Base-by-base conservation (phyloP, 2,888 invertebrate genomes). In the Herminia tarsipennalis region DNA sequence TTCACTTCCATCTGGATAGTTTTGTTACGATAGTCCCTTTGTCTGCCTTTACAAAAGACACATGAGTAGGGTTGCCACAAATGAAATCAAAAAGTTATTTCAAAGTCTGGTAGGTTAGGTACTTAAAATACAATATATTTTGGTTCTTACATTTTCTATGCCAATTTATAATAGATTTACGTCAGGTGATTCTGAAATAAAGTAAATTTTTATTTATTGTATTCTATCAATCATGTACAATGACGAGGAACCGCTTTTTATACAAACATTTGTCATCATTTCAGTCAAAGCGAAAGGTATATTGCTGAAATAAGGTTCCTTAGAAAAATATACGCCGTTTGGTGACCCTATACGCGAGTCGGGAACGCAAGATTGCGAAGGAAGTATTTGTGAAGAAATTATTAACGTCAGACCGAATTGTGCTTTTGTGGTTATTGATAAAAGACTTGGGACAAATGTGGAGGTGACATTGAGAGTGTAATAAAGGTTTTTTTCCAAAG, bases 31-130 rank as follows among this genome's bases (percentile, higher is more conserved):
- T 43, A 41, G 50, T 28, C 56, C 43, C 52, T 69, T 69, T 69
- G 69, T 69, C 55, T 53, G 34, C 34, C 16, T 39, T 33, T 37
- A 67, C 67, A 67, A 66, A 58, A 54, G 62, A 40, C 48, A 65
- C 48, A 44, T 64, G 49, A 52, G 42, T 27, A 53, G 36, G 44
- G 36, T 27, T 25, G n/a, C 2, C 36, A 29, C 33, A n/a, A n/a
- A n/a, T n/a, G n/a, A n/a, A n/a, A n/a, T n/a, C n/a, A n/a, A n/a
- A n/a, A n/a, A n/a, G n/a, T n/a, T n/a, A n/a, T n/a, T n/a, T n/a
- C n/a, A n/a, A n/a, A n/a, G n/a, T n/a, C n/a, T n/a, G n/a, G n/a
- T n/a, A n/a, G n/a, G n/a, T n/a, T n/a, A n/a, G n/a, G n/a, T n/a
- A n/a, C n/a, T n/a, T n/a, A n/a, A n/a, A n/a, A n/a, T n/a, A n/a